Conservation (phyloP, 2,888 invertebrate genomes). For the Electrophaes corylata region DNA sequence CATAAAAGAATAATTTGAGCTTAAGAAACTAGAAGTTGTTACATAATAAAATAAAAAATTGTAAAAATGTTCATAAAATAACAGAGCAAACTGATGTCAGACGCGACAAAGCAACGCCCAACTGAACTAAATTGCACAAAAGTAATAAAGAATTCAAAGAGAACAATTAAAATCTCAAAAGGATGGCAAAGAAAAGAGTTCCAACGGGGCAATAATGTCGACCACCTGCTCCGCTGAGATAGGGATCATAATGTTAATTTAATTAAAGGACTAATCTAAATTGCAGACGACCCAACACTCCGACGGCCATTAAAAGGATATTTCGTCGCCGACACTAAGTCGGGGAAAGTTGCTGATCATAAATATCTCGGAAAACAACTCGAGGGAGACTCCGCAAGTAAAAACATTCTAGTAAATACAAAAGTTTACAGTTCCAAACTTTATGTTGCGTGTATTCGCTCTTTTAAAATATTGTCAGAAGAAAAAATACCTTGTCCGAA, state of each 20-base stretch:
- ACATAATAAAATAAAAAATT: neutral
- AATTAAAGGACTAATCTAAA: slow-evolving; percentile 85
- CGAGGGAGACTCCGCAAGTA: slow-evolving; percentile 57
- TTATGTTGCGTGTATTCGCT: slow-evolving; percentile 30
- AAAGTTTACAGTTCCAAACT: slow-evolving; percentile 46
- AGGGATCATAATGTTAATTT: slow-evolving; percentile 84
- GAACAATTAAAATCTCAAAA: slow-evolving; percentile 56
- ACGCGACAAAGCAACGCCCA: slow-evolving; percentile 25
- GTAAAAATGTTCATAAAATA: slow-evolving; percentile 13
- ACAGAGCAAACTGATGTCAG: slow-evolving; percentile 21
- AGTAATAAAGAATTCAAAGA: slow-evolving; percentile 48
- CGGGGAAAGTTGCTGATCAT: slow-evolving; percentile 76
- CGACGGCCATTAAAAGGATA: slow-evolving; percentile 81
- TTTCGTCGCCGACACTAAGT: slow-evolving; percentile 77
- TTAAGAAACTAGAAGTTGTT: neutral
- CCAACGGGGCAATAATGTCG: slow-evolving; percentile 71
- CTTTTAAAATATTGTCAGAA: slow-evolving; percentile 35
- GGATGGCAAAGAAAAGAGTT: slow-evolving; percentile 65
- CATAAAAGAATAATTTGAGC: neutral
- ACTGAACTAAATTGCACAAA: slow-evolving; percentile 38
- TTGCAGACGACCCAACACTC: slow-evolving; percentile 83
- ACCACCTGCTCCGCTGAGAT: slow-evolving; percentile 80
- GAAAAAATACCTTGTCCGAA: slow-evolving; percentile 13
- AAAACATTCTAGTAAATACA: slow-evolving; percentile 60
- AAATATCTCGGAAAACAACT: slow-evolving; percentile 76